Conservation (phyloP, 2,888 invertebrate species). For the Ceratothoa steindachneri region DNA sequence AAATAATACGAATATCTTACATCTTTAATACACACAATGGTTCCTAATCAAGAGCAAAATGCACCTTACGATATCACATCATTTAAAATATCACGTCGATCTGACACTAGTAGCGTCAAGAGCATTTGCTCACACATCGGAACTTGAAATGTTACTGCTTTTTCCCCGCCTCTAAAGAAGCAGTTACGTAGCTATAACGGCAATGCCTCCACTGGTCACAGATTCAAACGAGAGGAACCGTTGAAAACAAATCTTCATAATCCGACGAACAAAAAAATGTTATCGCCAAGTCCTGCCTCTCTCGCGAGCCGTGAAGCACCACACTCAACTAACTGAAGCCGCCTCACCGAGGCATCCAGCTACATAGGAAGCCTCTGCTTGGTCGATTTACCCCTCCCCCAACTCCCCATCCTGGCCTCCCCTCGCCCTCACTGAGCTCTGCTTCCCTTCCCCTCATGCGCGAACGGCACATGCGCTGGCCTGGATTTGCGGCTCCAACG, state of each 20-base stretch:
- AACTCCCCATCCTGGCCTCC: neutral
- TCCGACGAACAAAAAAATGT: too few relatives aligned
- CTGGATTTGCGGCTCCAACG: too few relatives aligned
- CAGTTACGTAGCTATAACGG: too few relatives aligned
- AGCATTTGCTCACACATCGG: too few relatives aligned
- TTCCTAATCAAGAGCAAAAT: neutral
- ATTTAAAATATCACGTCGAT: neutral
- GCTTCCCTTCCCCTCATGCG: neutral
- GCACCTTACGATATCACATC: constrained; percentile 6
- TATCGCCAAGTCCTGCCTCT: too few relatives aligned
- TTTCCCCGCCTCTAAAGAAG: too few relatives aligned
- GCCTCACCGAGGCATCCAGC: too few relatives aligned
- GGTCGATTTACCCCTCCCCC: neutral
- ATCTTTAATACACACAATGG: neutral
- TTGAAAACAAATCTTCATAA: too few relatives aligned
- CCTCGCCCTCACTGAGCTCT: neutral
- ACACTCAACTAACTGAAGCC: neutral
- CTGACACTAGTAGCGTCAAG: neutral
- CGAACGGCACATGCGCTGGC: neutral
- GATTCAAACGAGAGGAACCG: too few relatives aligned
- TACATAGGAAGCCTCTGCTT: neutral
- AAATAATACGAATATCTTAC: neutral
- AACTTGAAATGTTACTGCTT: too few relatives aligned
- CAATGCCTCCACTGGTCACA: too few relatives aligned
- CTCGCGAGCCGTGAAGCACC: neutral